A percentile compares a stretch with the other conserved stretches of the same genome.
phyloP scores from a whole-genome alignment of 2,797 vertebrate genomes.

The Chelonia mydas region DNA sequence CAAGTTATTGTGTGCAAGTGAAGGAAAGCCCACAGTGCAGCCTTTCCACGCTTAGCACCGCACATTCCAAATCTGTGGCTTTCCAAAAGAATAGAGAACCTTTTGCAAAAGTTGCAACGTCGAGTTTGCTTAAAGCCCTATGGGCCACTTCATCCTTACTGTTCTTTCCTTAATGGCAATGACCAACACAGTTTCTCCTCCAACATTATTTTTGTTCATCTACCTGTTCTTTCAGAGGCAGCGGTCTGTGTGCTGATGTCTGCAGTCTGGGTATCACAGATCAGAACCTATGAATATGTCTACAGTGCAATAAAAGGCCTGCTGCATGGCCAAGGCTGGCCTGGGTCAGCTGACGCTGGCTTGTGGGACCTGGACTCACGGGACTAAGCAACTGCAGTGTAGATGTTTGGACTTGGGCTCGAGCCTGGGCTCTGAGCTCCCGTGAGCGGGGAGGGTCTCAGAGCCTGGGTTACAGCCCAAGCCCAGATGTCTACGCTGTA shows the following conservation, averaged over 20 bases:
- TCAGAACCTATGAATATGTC: not conserved
- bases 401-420: not conserved
- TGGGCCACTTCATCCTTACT: not conserved
- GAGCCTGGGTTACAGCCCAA: not conserved
- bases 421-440: not conserved
- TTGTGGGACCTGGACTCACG: not conserved
- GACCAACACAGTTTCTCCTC: not conserved
- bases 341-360: not conserved
- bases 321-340: not conserved
- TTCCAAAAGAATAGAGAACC: not conserved
- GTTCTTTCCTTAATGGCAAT: not conserved
- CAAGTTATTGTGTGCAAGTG: not conserved
- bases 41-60: not conserved
- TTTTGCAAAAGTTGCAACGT: not conserved
- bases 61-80: not conserved
- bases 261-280: not conserved
- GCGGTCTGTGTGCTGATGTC: not conserved
- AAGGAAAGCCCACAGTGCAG: not conserved
- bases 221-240: not conserved
- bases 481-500: not conserved
- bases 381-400: not conserved
- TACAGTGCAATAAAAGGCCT: not conserved
- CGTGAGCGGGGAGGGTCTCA: not conserved
- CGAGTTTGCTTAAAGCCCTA: not conserved
- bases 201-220: not conserved